These are phyloP conservation scores for Perithous albicinctus DNA, from an alignment of 2,888 invertebrate genomes.

Conservation along the genomic window DNA sequence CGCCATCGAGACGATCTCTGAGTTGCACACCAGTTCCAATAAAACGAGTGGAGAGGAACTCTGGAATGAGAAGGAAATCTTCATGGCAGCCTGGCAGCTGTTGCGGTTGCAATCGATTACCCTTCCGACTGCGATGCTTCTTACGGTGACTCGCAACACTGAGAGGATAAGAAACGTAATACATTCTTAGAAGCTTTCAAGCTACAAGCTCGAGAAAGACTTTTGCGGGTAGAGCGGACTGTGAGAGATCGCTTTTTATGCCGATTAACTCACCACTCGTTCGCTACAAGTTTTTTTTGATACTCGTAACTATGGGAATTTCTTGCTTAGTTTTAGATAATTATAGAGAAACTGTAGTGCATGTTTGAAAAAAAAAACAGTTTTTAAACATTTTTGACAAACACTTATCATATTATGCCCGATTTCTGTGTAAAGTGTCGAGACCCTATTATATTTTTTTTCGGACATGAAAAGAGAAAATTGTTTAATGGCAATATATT, in stretches of 20 bases:
- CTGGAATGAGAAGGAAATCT: conserved; percentile 36
- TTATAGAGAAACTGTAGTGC: too few species aligned
- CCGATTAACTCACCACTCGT: background rate
- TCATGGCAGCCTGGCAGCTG: conserved; percentile 54
- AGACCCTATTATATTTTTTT: too few species aligned
- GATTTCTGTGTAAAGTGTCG: too few species aligned
- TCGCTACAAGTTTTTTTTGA: too few species aligned
- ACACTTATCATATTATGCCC: too few species aligned
- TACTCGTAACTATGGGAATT: too few species aligned
- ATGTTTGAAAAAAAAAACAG: too few species aligned
- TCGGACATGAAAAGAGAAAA: too few species aligned
- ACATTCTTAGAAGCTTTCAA: conserved; percentile 62
- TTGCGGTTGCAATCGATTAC: conserved; percentile 66
- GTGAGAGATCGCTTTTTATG: conserved; percentile 19
- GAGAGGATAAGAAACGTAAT: conserved; percentile 58
- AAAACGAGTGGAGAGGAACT: conserved; percentile 40
- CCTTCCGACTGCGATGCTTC: conserved; percentile 41
- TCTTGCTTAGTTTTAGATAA: background rate
- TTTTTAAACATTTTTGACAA: too few species aligned
- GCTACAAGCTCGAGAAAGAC: conserved; percentile 50
- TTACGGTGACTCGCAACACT: conserved; percentile 20
- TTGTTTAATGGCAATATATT: too few species aligned
- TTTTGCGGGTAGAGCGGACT: conserved; percentile 9
- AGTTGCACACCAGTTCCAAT: conserved; percentile 48
- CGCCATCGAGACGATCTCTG: conserved; percentile 42